phyloP scores from a whole-genome alignment of 2,113 vertebrate species.

The Mormyrus iriodes region DNA sequence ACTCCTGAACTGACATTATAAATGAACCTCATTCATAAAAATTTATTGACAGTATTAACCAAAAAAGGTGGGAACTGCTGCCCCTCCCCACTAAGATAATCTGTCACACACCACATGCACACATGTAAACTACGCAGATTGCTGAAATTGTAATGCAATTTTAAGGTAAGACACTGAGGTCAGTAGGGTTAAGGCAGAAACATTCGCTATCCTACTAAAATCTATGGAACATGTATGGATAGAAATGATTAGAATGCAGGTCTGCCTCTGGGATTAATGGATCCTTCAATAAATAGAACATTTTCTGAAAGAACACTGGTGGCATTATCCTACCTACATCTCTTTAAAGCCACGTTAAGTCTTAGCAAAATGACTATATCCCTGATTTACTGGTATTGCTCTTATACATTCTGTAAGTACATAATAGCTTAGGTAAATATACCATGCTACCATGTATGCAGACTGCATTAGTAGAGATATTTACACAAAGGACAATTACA shows the following conservation, averaged over 20 bases:
- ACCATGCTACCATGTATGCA: not conserved
- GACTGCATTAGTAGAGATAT: not conserved
- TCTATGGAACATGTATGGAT: not conserved
- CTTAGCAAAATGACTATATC: not conserved
- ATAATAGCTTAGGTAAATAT: not conserved
- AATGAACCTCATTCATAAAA: not conserved
- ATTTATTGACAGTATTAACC: not conserved
- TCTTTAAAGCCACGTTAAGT: not conserved
- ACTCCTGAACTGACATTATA: not conserved
- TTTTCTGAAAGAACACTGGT: not conserved
- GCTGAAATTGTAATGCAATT: not conserved
- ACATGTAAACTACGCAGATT: not conserved
- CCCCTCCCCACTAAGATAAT: not conserved
- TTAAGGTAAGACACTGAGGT: not conserved
- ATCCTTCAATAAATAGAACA: not conserved
- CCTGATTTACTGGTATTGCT: not conserved
- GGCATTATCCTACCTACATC: not conserved
- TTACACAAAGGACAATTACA: not conserved
- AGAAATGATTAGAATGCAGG: not conserved
- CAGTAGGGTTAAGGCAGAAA: not conserved
- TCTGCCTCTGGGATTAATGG: not conserved
- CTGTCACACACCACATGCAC: not conserved
- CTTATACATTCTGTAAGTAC: not conserved
- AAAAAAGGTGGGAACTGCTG: not conserved
- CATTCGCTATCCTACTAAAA: not conserved